These are phyloP conservation scores for Saguinus imperator DNA, from an alignment of 2,113 vertebrate genomes.

Conservation along the genomic window DNA sequence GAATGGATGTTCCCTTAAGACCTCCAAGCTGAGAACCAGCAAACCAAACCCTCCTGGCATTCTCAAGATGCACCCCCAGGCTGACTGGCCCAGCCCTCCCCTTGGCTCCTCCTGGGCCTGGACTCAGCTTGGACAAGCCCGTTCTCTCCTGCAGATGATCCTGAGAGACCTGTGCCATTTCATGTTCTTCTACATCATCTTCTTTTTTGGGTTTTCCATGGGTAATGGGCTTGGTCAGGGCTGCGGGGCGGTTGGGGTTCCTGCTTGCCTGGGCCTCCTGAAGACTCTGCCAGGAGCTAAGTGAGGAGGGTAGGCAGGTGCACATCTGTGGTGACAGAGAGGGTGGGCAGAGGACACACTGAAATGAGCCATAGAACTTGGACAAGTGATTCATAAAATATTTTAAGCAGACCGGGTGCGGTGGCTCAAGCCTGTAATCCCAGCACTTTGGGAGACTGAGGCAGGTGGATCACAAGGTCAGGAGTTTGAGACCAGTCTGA, in stretches of 20 bases:
- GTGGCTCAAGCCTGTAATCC: neutral
- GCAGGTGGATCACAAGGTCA: too few relatives aligned
- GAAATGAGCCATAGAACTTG: neutral
- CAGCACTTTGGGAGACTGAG: too few relatives aligned
- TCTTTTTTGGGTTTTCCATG: constrained; percentile 97
- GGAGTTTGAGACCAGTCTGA: too few relatives aligned
- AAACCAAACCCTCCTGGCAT: neutral
- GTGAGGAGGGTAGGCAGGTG: neutral
- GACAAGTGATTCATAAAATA: neutral
- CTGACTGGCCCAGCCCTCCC: rapidly evolving
- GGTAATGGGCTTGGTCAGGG: constrained; percentile 83
- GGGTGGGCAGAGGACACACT: neutral
- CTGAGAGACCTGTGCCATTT: constrained; percentile 95
- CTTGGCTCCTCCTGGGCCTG: neutral
- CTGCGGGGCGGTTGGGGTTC: neutral
- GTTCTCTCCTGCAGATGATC: constrained; percentile 90
- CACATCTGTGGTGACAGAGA: neutral
- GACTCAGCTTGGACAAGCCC: neutral
- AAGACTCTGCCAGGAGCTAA: neutral
- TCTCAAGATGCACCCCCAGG: neutral
- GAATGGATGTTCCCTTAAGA: neutral
- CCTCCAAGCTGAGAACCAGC: neutral
- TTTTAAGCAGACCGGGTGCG: neutral
- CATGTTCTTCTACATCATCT: constrained; percentile 94
- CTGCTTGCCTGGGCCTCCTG: neutral